Conservation (phyloP, 2,888 invertebrate genomes). For the Sesia bembeciformis region DNA sequence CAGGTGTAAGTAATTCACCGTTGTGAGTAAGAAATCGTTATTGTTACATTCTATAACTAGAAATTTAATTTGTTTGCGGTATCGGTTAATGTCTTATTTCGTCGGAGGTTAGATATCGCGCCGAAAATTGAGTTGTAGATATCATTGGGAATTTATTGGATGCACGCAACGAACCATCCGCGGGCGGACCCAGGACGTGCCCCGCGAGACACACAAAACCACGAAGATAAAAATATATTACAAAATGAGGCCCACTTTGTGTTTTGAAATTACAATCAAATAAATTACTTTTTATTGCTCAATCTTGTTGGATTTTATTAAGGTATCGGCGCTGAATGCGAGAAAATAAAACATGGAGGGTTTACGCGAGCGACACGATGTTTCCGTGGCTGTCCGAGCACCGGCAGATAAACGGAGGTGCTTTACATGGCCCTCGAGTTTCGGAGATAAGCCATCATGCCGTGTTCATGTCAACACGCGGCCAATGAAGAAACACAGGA, state of each 20-base stretch:
- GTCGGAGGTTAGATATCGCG: slow-evolving; percentile 32
- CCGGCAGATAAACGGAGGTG: slow-evolving; percentile 46
- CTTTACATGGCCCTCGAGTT: slow-evolving; percentile 56
- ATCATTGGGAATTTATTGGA: slow-evolving; percentile 44
- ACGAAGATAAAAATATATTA: slow-evolving; percentile 72
- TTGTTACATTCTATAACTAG: slow-evolving; percentile 4
- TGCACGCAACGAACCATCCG: slow-evolving; percentile 44
- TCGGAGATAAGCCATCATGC: slow-evolving; percentile 56
- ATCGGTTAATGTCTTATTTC: slow-evolving; percentile 50
- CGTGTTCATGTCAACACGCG: slow-evolving; percentile 44
- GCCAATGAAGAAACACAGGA: slow-evolving; percentile 30
- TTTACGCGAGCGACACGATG: slow-evolving; percentile 64
- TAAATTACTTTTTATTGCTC: slow-evolving; percentile 75
- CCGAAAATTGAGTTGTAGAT: slow-evolving; percentile 45
- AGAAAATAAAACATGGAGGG: slow-evolving; percentile 68
- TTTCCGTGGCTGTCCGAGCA: slow-evolving; percentile 34
- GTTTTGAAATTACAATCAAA: slow-evolving; percentile 75
- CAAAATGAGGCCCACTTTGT: slow-evolving; percentile 72
- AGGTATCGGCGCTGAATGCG: slow-evolving; percentile 68
- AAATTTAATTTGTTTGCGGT: slow-evolving; percentile 27
- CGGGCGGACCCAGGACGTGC: slow-evolving; percentile 51
- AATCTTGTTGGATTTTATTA: slow-evolving; percentile 74
- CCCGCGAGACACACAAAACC: slow-evolving; percentile 65
- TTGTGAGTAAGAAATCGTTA: background rate
- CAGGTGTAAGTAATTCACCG: no score